Base-by-base conservation (phyloP, 2,797 vertebrate genomes). In the Esox lucius region DNA sequence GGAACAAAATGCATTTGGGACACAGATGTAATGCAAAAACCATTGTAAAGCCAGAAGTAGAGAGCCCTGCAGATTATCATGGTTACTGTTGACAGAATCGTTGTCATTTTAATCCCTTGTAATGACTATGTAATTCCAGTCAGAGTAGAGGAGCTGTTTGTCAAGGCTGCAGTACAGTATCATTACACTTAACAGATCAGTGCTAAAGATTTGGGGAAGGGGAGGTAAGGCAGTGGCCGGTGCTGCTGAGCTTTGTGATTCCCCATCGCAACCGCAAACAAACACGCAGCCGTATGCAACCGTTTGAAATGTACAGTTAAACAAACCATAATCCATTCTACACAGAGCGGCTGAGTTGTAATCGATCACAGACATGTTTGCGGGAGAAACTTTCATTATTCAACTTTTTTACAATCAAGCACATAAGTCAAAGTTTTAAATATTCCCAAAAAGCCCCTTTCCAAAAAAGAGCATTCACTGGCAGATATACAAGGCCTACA, bases 161-260 rank as follows among this genome's bases (percentile, higher is more conserved):
- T 68, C 53, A 53, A 56, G 53, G 8, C 53, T 39, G 35, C 35
- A 39, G 35, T 56, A 56, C 19, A 56, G 4, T 67, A 56, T 81
- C 78, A 80, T 83, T 80, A 77, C 75, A 79, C 72, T 76, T 78
- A 75, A 78, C 75, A 74, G 42, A 77, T 49, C 59, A 69, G n/a
- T 35, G 48, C 69, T 65, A 75, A 67, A 71, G 72, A 46, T 64
- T 64, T 35, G 22, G 65, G 17, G 33, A 46, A 42, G 35, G 66
- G 74, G 76, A 67, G 5, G 6, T 19, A 19, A 22, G 53, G 51
- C 51, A 56, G 51, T n/a, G 17, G n/a, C 19, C 66, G 51, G 70
- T 65, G 72, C 59, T 78, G 73, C 76, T 74, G 48, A 73, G 66
- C 67, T 22, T 51, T 35, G 68, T 74, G 56, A 62, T 69, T 53